Base-by-base conservation (phyloP, 2,113 vertebrate species). In the Nothobranchius kuhntae region DNA sequence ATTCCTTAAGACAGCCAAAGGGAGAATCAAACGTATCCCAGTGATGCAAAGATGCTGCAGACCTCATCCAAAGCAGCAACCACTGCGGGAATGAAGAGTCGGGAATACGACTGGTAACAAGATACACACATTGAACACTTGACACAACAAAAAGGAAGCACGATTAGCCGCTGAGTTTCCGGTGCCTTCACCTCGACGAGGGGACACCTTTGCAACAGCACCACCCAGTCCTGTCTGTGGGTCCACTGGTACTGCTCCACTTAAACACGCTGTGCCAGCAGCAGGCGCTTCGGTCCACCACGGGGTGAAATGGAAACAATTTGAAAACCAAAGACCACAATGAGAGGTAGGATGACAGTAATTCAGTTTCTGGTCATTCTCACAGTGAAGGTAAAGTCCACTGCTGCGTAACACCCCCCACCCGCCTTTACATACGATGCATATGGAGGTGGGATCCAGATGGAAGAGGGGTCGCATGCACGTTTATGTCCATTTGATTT, bases 261-360 rank as follows among this genome's bases (percentile, higher is more conserved):
- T 71, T 78, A 44, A 85, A 61, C 38, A 53, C 0, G 61, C 53
- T 72, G 40, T 13, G 50, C 64, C 21, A 0, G 38, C 45, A 73
- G 75, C 46, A 2, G 64, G 70, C 55, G 15, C 0, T 52, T 65
- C 21, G 63, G 35, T 45, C 14, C 36, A 48, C 51, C 10, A 51
- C 15, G 11, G 57, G 6, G 42, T 81, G 64, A 83, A 80, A 86
- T 73, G 67, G 80, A 74, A 71, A 85, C 14, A 53, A 57, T 64
- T 67, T 73, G 60, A 77, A 84, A 71, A 83, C 64, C 58, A 71
- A 83, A 81, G 84, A 80, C 77, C 73, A 50, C 73, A 63, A 90
- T 87, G 87, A 89, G 89, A 90, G 90, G 88, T 90, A 89, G 87
- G 81, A 87, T 84, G 84, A 87, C 64, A 68, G 73, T 82, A 65